phyloP scores from a whole-genome alignment of 2,113 vertebrate species.

The Phocoena phocoena region DNA sequence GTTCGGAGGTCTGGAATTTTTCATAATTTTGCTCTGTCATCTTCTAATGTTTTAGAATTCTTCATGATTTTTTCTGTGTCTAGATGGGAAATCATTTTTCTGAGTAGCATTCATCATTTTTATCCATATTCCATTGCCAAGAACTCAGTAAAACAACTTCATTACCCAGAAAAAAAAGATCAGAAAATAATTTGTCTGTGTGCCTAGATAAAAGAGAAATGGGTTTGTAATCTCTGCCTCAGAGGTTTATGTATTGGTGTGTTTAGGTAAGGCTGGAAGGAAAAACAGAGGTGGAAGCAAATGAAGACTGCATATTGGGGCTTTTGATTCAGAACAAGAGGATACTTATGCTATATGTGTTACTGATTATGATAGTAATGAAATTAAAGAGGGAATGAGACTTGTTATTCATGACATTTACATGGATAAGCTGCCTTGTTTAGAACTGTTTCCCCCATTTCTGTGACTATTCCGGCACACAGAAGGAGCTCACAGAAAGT shows the following conservation, averaged over 20 bases:
- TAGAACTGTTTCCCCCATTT: neutral
- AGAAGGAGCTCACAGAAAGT: neutral
- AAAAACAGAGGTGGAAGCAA: neutral
- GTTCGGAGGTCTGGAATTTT: fast-evolving
- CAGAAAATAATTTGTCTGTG: neutral
- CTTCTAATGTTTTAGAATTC: neutral
- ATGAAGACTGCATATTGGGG: neutral
- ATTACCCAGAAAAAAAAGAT: neutral
- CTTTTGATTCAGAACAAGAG: neutral
- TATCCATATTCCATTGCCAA: neutral
- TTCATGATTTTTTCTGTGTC: neutral
- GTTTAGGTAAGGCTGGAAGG: neutral
- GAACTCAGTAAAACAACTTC: neutral
- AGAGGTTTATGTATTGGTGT: neutral
- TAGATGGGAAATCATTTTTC: neutral
- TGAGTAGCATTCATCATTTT: neutral
- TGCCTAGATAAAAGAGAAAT: neutral
- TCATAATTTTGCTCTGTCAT: neutral
- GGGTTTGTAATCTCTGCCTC: neutral
- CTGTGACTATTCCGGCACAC: neutral
- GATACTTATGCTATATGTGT: neutral
- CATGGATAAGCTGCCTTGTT: neutral
- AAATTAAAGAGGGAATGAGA: neutral
- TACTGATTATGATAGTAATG: neutral
- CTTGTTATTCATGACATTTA: neutral